Evolutionary conservation across 2,888 invertebrate genomes (phyloP).

Genomic region (Gonocerus acuteangulatus): DNA sequence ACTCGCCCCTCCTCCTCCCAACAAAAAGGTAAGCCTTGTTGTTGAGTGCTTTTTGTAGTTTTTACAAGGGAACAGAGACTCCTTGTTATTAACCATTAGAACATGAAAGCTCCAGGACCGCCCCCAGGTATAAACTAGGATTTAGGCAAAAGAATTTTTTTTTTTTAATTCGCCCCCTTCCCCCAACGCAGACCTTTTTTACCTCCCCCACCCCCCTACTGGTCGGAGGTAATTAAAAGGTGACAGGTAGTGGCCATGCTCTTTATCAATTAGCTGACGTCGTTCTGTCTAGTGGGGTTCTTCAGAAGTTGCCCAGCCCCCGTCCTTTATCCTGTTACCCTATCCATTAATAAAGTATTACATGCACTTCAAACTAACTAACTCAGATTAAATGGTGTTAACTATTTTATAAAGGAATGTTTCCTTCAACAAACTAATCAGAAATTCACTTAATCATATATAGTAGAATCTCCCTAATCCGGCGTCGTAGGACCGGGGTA

Average conservation of each 20-base stretch:
- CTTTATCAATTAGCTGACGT: slow-evolving; percentile 17
- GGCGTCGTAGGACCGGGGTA: too few species aligned
- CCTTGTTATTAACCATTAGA: background rate
- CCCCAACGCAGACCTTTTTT: background rate
- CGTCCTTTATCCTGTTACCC: too few species aligned
- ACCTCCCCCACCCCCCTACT: background rate
- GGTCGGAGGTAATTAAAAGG: slow-evolving; percentile 16
- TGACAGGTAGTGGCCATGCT: slow-evolving; percentile 14
- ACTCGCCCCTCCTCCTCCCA: background rate
- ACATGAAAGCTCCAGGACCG: background rate
- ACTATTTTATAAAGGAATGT: too few species aligned
- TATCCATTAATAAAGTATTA: too few species aligned
- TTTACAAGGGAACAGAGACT: slow-evolving; percentile 9
- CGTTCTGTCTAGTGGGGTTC: background rate
- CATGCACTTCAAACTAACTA: too few species aligned
- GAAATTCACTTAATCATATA: too few species aligned
- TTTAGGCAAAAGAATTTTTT: too few species aligned
- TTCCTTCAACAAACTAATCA: too few species aligned
- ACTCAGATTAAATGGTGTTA: too few species aligned
- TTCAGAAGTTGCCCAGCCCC: too few species aligned
- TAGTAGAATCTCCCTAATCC: too few species aligned
- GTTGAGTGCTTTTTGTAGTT: slow-evolving; percentile 26
- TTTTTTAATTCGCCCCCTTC: background rate
- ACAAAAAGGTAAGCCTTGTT: slow-evolving; percentile 18
- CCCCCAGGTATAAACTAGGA: too few species aligned